Evolutionary conservation across 2,888 invertebrate genomes (phyloP).

Genomic region (Ptychoptera contaminata): DNA sequence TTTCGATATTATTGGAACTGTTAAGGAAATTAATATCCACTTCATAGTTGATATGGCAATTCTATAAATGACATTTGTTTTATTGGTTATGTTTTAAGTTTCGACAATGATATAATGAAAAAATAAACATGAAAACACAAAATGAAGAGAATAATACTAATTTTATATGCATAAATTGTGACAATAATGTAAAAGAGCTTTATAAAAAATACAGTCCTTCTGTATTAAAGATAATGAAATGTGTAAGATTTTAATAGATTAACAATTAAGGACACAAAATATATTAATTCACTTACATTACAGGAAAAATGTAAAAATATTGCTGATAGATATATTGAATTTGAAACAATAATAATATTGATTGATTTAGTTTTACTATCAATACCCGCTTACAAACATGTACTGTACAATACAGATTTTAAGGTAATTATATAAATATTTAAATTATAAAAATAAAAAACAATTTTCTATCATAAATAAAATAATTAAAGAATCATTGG

Average conservation of each 20-base stretch:
- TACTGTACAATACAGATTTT: conserved; percentile 65
- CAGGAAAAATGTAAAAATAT: conserved; percentile 58
- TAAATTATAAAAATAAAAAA: no score
- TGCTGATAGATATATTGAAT: conserved; percentile 85
- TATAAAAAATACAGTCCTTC: conserved; percentile 54
- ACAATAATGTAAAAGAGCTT: conserved; percentile 41
- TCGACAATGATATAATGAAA: no score
- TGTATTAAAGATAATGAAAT: conserved; percentile 55
- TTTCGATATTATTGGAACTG: no score
- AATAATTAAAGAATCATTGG: conserved; percentile 46
- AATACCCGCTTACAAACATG: conserved; percentile 68
- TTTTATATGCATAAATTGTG: conserved; percentile 51
- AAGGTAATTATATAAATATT: conserved; percentile 55
- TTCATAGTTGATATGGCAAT: no score
- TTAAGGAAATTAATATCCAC: no score
- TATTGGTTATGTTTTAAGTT: no score
- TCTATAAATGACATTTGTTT: no score
- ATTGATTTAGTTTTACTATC: conserved; percentile 73
- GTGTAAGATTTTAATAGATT: conserved; percentile 39
- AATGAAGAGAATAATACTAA: conserved; percentile 5
- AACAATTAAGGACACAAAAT: background rate
- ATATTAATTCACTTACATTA: conserved; percentile 14
- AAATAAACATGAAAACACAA: conserved; percentile 5
- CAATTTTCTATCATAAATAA: conserved; percentile 6
- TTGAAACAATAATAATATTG: conserved; percentile 73